These are phyloP conservation scores for Heteromyza rotundicornis DNA, from an alignment of 2,888 invertebrate genomes.

Conservation along the genomic window DNA sequence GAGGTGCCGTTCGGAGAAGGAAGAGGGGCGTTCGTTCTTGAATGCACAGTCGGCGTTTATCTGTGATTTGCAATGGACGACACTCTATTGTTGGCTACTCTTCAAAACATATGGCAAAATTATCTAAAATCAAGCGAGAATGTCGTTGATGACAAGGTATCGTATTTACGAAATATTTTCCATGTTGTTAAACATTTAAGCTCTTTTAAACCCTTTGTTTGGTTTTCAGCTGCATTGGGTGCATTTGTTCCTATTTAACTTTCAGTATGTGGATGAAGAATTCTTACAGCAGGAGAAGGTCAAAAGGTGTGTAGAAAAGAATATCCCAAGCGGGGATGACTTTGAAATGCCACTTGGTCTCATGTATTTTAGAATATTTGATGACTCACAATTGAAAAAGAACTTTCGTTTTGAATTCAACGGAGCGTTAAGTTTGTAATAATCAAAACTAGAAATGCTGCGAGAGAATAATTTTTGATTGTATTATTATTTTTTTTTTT, in stretches of 20 bases:
- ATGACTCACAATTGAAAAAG: too few species aligned
- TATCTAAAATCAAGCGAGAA: conserved; percentile 44
- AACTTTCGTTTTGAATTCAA: background rate
- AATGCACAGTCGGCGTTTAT: too few species aligned
- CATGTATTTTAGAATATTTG: too few species aligned
- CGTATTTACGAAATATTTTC: too few species aligned
- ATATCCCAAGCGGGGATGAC: too few species aligned
- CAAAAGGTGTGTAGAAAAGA: conserved; percentile 44
- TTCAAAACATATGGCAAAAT: conserved; percentile 53
- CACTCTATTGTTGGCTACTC: conserved; percentile 46
- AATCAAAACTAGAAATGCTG: too few species aligned
- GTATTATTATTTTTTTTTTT: too few species aligned
- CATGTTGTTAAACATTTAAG: too few species aligned
- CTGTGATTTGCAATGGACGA: conserved; percentile 10
- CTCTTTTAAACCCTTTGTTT: background rate
- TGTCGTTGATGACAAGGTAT: conserved; percentile 34
- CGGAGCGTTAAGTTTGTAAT: background rate
- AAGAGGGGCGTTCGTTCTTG: too few species aligned
- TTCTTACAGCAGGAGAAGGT: conserved; percentile 40
- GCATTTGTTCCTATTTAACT: conserved; percentile 53
- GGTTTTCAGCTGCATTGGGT: conserved; percentile 51
- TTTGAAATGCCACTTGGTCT: too few species aligned
- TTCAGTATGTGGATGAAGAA: conserved; percentile 46
- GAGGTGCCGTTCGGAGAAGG: too few species aligned
- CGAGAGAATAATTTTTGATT: too few species aligned